Percentiles rank a stretch among this genome's conserved stretches.
Conservation (phyloP, 2,888 invertebrate species). For the Campopleginae sp. region DNA sequence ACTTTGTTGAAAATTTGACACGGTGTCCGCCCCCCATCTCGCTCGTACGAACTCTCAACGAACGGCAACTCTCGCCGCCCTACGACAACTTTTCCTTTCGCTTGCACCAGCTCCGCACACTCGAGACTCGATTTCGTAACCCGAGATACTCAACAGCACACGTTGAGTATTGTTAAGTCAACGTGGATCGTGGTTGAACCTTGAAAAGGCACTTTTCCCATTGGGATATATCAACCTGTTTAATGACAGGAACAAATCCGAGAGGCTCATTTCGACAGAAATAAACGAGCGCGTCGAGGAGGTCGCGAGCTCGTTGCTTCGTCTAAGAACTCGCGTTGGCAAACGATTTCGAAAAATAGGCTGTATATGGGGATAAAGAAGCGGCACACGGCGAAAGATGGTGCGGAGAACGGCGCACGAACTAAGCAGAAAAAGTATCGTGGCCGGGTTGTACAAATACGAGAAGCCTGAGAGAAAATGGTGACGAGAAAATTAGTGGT, state of each 20-base stretch:
- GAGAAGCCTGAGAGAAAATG: conserved; percentile 47
- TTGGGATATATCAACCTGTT: conserved; percentile 51
- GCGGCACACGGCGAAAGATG: background rate
- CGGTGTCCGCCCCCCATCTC: background rate
- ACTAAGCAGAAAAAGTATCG: background rate
- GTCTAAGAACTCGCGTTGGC: background rate
- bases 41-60: background rate
- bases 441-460: conserved; percentile 22
- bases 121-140: background rate
- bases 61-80: background rate
- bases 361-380: background rate
- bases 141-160: background rate
- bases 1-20: conserved; percentile 8
- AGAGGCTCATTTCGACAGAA: conserved; percentile 16
- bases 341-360: background rate
- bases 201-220: conserved; percentile 77
- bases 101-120: background rate
- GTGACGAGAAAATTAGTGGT: conserved; percentile 65
- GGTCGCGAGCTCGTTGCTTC: conserved; percentile 3
- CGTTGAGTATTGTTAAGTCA: background rate
- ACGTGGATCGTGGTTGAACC: conserved; percentile 68
- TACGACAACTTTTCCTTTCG: conserved; percentile 17
- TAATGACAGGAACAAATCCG: conserved; percentile 27
- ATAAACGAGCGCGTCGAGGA: conserved; percentile 20
- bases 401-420: background rate